Conservation (phyloP, 2,888 invertebrate species). For the Drosophila mimica region DNA sequence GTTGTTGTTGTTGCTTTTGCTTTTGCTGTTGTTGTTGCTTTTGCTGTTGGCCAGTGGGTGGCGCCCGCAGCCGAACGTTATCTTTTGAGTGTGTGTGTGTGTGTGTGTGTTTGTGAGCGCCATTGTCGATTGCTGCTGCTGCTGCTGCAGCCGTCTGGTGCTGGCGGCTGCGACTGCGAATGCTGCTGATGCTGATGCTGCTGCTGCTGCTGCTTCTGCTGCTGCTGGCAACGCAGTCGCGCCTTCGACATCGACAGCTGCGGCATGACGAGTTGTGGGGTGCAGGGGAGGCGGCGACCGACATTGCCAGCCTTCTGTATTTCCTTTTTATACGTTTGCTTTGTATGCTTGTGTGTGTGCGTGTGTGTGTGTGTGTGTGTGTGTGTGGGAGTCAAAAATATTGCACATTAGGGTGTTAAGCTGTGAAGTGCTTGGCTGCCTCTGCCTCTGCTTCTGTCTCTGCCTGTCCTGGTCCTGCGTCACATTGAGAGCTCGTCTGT, state of each 20-base stretch:
- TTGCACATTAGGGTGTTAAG: constrained; percentile 84
- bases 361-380: constrained; percentile 11
- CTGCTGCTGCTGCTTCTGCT: constrained; percentile 24
- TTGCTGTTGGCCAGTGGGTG: constrained; percentile 60
- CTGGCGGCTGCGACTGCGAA: constrained; percentile 19
- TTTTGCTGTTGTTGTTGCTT: constrained; percentile 32
- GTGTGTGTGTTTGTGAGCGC: constrained; percentile 43
- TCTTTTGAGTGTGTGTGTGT: constrained; percentile 25
- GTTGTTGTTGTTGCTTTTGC: constrained; percentile 32
- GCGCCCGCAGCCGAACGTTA: constrained; percentile 48
- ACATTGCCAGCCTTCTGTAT: constrained; percentile 43
- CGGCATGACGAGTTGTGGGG: not conserved
- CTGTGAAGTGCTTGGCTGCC: constrained; percentile 80
- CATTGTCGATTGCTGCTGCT: constrained; percentile 53
- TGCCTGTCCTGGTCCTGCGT: constrained; percentile 34
- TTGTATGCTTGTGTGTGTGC: constrained; percentile 28
- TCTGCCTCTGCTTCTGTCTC: constrained; percentile 43
- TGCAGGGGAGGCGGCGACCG: not conserved
- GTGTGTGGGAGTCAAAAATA: constrained; percentile 71
- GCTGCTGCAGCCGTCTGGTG: constrained; percentile 34
- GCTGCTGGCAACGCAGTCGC: constrained; percentile 53
- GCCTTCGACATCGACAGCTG: constrained; percentile 53
- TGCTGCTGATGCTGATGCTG: constrained; percentile 37
- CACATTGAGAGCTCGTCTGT: constrained; percentile 32
- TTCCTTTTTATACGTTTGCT: constrained; percentile 53